These are phyloP conservation scores for Mus pahari DNA, from an alignment of 2,113 vertebrate species.

Conservation along the genomic window DNA sequence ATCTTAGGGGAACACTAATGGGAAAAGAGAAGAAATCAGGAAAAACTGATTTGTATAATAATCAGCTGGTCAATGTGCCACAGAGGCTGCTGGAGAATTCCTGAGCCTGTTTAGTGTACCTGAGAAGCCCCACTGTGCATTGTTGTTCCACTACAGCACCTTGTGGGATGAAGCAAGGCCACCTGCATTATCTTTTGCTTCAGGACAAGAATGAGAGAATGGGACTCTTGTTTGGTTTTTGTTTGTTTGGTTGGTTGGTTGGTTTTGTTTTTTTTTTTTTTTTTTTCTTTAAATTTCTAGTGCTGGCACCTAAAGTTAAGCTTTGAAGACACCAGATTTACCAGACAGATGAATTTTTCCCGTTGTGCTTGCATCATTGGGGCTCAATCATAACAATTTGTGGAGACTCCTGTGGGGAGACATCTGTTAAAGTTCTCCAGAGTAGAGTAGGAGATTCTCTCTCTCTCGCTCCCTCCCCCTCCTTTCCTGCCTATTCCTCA, in stretches of 20 bases:
- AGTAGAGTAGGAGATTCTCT: not conserved
- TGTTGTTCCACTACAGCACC: not conserved
- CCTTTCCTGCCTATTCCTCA: not conserved
- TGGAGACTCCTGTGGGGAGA: not conserved
- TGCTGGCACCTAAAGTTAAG: not conserved
- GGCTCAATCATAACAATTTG: not conserved
- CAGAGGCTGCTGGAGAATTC: not conserved
- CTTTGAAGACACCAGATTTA: not conserved
- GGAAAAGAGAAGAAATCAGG: constrained; percentile 65
- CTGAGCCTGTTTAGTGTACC: not conserved
- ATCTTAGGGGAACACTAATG: constrained; percentile 57
- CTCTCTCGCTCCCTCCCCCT: not conserved
- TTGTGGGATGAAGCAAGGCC: not conserved
- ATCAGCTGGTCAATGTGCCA: constrained; percentile 44
- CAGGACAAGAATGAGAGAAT: not conserved
- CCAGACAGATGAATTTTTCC: not conserved
- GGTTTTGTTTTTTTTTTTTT: not conserved
- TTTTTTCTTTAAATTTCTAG: not conserved
- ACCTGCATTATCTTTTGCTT: not conserved
- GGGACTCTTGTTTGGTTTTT: not conserved
- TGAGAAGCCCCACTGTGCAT: not conserved
- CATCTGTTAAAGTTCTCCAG: not conserved
- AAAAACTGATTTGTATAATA: constrained; percentile 66
- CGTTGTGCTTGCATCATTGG: not conserved
- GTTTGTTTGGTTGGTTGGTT: no score